phyloP scores from a whole-genome alignment of 2,113 vertebrate species.

The Seriola aureovittata region DNA sequence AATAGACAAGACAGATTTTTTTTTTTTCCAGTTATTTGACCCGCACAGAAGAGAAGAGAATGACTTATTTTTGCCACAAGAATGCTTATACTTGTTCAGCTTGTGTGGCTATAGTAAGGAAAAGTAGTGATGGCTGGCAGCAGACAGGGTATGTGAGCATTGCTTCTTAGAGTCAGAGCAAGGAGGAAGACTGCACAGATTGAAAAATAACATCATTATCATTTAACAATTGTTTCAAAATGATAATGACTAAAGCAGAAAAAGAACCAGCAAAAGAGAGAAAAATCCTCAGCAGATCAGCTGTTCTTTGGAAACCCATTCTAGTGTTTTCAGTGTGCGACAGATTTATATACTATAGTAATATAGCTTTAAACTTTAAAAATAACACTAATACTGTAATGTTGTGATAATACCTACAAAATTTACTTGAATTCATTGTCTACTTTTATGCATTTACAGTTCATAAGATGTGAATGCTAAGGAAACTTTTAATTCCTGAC shows the following conservation, averaged over 20 bases:
- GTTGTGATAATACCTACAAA: not conserved
- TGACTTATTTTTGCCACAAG: not conserved
- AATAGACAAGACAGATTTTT: not conserved
- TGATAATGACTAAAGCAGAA: not conserved
- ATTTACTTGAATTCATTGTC: not conserved
- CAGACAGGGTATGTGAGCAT: not conserved
- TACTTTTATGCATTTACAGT: not conserved
- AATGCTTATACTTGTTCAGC: not conserved
- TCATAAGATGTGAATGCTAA: not conserved
- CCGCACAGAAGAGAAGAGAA: not conserved
- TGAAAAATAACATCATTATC: not conserved
- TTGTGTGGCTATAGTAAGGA: not conserved
- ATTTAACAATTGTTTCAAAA: constrained; percentile 1
- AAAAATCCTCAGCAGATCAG: too few species aligned
- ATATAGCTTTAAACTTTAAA: not conserved
- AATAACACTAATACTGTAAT: not conserved
- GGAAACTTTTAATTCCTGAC: not conserved
- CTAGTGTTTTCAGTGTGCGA: not conserved
- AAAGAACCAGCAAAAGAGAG: not conserved
- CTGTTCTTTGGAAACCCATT: too few species aligned
- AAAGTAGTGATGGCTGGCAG: not conserved
- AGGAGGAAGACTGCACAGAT: not conserved
- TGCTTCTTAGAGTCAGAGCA: not conserved
- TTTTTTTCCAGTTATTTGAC: not conserved
- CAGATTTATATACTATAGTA: not conserved